Percentiles rank a stretch among this genome's conserved stretches.
Evolutionary conservation across 1,140 invertebrate species (phyloP).

Genomic region (Chrysomallon squamiferum): DNA sequence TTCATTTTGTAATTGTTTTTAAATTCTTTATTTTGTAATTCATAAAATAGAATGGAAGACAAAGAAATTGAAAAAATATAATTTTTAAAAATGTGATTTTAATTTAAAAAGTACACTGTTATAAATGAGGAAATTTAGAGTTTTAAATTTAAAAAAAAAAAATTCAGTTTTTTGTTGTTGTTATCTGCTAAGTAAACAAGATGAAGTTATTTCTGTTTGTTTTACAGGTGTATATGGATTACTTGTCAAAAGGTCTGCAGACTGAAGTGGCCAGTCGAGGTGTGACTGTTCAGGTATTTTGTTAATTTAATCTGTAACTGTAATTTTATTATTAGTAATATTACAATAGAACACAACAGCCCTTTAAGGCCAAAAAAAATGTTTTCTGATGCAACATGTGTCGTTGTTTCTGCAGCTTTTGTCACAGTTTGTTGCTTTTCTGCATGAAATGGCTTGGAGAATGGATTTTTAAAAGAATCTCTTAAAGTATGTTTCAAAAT

Average conservation of each 20-base stretch:
- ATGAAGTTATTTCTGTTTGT: slow-evolving; percentile 18
- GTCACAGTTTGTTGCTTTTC: neutral
- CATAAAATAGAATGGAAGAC: neutral
- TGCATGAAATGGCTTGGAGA: neutral
- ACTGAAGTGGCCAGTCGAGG: slow-evolving; percentile 80
- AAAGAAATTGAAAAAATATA: neutral
- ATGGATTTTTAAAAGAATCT: neutral
- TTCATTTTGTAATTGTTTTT: neutral
- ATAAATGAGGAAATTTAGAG: neutral
- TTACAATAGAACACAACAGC: neutral
- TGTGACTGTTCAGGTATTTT: slow-evolving; percentile 69
- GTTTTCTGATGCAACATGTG: neutral
- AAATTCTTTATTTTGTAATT: neutral
- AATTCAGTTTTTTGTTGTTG: neutral
- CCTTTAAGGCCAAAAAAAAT: neutral
- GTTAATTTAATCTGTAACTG: neutral
- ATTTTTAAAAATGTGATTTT: neutral
- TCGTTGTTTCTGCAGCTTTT: neutral
- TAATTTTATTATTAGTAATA: neutral
- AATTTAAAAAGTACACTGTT: neutral
- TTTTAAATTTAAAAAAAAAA: neutral
- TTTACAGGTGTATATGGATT: slow-evolving; percentile 80
- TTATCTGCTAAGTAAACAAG: neutral
- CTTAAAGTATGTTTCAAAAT: no score
- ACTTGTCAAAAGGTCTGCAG: slow-evolving; percentile 80